Evolutionary conservation across 2,797 vertebrate genomes (phyloP).

Genomic region (Schizopygopsis malacanthus): DNA sequence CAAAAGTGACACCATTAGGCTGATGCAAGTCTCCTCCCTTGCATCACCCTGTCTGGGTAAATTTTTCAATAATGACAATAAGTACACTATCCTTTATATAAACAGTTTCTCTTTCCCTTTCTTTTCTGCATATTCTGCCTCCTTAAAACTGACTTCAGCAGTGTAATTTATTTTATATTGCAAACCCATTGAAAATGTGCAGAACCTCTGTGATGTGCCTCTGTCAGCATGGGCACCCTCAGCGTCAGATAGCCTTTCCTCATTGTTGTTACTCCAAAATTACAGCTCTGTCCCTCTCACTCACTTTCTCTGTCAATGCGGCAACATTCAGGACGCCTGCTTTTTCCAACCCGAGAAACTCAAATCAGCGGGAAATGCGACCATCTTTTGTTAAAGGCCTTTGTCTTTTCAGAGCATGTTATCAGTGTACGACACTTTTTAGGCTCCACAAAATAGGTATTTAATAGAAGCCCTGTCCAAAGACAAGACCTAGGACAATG

Average conservation of each 20-base stretch:
- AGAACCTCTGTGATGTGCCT: conserved; percentile 34
- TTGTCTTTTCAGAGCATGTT: conserved; percentile 40
- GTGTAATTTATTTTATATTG: conserved; percentile 34
- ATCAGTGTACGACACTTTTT: conserved; percentile 29
- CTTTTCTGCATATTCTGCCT: background rate
- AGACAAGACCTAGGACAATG: conserved; percentile 27
- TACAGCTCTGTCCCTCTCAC: conserved; percentile 29
- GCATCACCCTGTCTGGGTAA: background rate
- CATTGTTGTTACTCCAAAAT: conserved; percentile 60
- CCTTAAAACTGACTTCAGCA: conserved; percentile 15
- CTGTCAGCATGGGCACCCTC: conserved; percentile 29
- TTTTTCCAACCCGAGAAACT: conserved; percentile 45
- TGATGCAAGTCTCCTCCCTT: background rate
- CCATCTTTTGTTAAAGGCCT: conserved; percentile 33
- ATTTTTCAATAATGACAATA: background rate
- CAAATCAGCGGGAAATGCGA: conserved; percentile 45
- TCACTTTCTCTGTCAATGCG: conserved; percentile 29
- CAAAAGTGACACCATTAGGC: background rate
- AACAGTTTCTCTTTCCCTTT: background rate
- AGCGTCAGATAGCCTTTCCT: conserved; percentile 60
- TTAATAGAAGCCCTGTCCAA: conserved; percentile 22
- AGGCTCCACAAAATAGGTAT: conserved; percentile 25
- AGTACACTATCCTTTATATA: background rate
- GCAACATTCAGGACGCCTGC: conserved; percentile 45
- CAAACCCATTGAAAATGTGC: conserved; percentile 10